Evolutionary conservation across 2,113 vertebrate species (phyloP).

Genomic region (Crocuta crocuta): DNA sequence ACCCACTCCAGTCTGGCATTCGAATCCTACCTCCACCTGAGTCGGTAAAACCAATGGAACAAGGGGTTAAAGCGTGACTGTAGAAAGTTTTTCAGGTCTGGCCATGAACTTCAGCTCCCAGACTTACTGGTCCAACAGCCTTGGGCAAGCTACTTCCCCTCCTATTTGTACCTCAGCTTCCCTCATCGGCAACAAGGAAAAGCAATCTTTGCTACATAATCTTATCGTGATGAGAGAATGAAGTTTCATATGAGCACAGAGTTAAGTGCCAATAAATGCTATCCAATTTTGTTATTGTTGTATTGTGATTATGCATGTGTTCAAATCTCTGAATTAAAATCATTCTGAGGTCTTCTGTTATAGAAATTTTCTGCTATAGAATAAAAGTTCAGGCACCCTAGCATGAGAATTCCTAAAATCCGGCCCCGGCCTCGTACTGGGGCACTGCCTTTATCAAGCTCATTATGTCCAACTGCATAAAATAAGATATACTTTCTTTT

Average conservation of each 20-base stretch:
- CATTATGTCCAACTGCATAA: neutral
- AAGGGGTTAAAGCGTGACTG: neutral
- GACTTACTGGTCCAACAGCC: neutral
- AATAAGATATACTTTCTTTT: neutral
- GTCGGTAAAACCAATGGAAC: neutral
- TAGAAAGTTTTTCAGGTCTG: neutral
- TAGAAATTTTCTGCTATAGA: neutral
- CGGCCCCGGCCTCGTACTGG: accelerated
- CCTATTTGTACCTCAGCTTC: neutral
- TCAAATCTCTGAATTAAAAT: neutral
- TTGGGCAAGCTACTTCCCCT: neutral
- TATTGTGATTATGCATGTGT: neutral
- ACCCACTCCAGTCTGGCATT: neutral
- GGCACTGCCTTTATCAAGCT: neutral
- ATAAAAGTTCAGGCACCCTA: neutral
- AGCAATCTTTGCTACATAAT: neutral
- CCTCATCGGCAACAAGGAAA: neutral
- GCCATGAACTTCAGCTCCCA: neutral
- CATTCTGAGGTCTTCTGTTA: neutral
- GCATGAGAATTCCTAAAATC: neutral
- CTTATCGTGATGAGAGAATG: neutral
- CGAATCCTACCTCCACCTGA: neutral
- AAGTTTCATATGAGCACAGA: neutral
- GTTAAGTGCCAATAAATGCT: neutral
- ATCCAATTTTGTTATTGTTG: neutral